Evolutionary conservation across 2,113 vertebrate species (phyloP).

Genomic region (Oncorhynchus clarkii): DNA sequence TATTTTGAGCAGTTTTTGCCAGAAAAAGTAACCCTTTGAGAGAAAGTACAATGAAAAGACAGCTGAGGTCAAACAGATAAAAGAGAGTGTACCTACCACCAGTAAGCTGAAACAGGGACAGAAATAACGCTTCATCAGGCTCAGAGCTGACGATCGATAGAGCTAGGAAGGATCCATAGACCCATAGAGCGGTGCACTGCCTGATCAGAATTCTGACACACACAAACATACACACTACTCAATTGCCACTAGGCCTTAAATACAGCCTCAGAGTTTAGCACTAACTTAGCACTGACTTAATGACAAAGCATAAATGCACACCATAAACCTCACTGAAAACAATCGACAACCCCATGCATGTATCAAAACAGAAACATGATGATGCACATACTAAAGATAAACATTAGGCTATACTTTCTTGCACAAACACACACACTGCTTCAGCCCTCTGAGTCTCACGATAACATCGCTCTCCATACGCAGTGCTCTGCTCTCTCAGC

Average conservation of each 20-base stretch:
- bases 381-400: background rate
- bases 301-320: slow-evolving; percentile 7
- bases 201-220: slow-evolving; percentile 18
- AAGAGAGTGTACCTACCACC: slow-evolving; percentile 74
- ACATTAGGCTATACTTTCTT: background rate
- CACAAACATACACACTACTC: slow-evolving; percentile 23
- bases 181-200: slow-evolving; percentile 7
- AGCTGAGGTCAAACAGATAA: background rate
- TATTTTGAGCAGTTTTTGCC: too few relatives aligned
- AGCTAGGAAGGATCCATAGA: slow-evolving; percentile 35
- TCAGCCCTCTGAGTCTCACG: slow-evolving; percentile 24
- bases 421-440: slow-evolving; percentile 17
- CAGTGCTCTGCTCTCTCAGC: slow-evolving; percentile 27
- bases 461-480: slow-evolving; percentile 4
- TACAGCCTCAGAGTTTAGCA: too few relatives aligned
- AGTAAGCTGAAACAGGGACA: slow-evolving; percentile 81
- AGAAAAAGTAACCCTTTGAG: background rate
- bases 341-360: background rate
- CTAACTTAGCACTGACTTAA: background rate
- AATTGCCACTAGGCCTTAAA: background rate
- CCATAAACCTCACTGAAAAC: background rate
- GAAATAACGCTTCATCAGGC: slow-evolving; percentile 80
- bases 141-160: slow-evolving; percentile 74
- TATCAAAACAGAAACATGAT: background rate
- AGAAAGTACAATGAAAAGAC: background rate